phyloP scores from a whole-genome alignment of 2,888 invertebrate species.

The Philhelius pedissequus region DNA sequence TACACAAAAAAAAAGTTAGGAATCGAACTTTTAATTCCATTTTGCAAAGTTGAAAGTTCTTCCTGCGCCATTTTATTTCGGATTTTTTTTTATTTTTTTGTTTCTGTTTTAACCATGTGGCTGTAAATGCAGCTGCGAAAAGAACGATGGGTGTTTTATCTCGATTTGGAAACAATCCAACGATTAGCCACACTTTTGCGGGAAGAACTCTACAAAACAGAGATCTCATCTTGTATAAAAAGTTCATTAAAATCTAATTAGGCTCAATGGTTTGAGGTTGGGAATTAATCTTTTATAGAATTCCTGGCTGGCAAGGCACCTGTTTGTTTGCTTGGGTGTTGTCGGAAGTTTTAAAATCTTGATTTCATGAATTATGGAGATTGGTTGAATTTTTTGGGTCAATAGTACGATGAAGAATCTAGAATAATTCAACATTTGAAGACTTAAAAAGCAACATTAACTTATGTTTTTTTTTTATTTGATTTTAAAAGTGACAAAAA shows the following conservation, averaged over 20 bases:
- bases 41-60: constrained; percentile 56
- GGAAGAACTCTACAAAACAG: background rate
- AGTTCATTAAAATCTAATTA: constrained; percentile 67
- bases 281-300: constrained; percentile 1
- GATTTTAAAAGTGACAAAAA: too few relatives aligned
- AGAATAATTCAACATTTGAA: too few relatives aligned
- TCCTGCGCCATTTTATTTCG: constrained; percentile 15
- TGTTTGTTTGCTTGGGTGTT: constrained; percentile 19
- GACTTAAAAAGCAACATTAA: too few relatives aligned
- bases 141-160: background rate
- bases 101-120: background rate
- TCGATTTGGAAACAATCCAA: constrained; percentile 54
- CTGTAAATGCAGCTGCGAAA: background rate
- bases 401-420: background rate
- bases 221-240: constrained; percentile 14
- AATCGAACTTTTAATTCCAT: constrained; percentile 57
- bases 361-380: background rate
- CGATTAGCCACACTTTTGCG: constrained; percentile 50
- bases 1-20: background rate
- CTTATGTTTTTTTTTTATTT: too few relatives aligned
- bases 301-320: constrained; percentile 11
- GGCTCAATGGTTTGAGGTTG: constrained; percentile 28
- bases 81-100: background rate
- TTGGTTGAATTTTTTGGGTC: background rate
- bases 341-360: background rate